A percentile compares a stretch with the other conserved stretches of the same genome.
Evolutionary conservation across 1,140 invertebrate genomes (phyloP).

Genomic region (Caenorhabditis briggsae): DNA sequence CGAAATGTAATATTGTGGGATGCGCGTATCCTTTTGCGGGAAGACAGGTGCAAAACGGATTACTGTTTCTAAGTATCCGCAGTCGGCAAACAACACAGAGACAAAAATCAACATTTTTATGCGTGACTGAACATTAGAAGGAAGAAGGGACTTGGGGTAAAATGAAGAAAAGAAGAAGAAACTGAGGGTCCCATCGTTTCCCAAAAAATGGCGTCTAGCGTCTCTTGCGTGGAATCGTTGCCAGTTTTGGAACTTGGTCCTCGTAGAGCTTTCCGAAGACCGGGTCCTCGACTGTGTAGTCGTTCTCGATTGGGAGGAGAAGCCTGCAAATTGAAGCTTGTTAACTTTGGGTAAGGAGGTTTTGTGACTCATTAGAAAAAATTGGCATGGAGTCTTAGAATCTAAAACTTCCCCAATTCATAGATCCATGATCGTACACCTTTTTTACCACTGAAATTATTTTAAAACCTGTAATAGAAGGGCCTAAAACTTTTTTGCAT

Average conservation of each 20-base stretch:
- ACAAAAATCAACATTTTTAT: constrained; percentile 15
- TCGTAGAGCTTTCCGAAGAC: constrained; percentile 46
- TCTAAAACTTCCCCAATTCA: too few species aligned
- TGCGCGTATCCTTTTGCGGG: background rate
- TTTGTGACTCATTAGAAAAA: too few species aligned
- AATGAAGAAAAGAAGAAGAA: background rate
- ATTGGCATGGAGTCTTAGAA: too few species aligned
- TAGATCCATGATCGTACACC: too few species aligned
- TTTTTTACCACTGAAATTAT: too few species aligned
- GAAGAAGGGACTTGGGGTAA: background rate
- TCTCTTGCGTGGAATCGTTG: constrained; percentile 37
- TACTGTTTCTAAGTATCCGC: constrained; percentile 35
- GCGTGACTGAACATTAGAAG: background rate
- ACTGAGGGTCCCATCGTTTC: background rate
- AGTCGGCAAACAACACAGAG: constrained; percentile 10
- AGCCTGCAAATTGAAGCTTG: background rate
- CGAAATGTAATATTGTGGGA: constrained; percentile 50
- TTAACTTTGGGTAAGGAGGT: background rate
- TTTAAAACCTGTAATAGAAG: too few species aligned
- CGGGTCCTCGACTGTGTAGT: constrained; percentile 50
- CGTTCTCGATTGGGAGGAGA: constrained; percentile 43
- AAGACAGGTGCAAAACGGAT: constrained; percentile 39
- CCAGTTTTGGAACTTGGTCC: constrained; percentile 29
- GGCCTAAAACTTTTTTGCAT: too few species aligned
- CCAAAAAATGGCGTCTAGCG: background rate